Conservation (phyloP, 2,888 invertebrate genomes). For the Drosophila kambysellisi region DNA sequence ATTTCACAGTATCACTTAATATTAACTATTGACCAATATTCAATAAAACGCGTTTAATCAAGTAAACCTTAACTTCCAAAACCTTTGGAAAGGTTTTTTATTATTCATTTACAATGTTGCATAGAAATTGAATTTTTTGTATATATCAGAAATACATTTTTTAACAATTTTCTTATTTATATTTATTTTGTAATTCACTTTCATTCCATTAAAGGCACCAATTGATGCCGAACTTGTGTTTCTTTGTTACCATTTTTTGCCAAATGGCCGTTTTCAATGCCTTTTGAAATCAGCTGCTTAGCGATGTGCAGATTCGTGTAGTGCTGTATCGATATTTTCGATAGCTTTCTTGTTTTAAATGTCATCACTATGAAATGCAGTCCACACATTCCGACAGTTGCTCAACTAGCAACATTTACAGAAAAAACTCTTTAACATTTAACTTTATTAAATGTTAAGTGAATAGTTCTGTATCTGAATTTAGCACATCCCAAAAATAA, state of each 20-base stretch:
- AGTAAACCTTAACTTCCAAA: too few species aligned
- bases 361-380: not conserved
- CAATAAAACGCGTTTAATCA: too few species aligned
- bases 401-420: not conserved
- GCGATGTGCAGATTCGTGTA: not conserved
- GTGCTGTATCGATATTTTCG: not conserved
- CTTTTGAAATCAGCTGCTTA: not conserved
- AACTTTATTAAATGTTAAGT: not conserved
- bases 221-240: not conserved
- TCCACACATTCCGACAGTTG: not conserved
- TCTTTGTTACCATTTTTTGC: not conserved
- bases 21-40: not conserved
- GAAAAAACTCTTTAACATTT: not conserved
- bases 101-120: too few species aligned
- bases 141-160: too few species aligned
- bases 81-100: too few species aligned
- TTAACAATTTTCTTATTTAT: not conserved
- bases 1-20: not conserved
- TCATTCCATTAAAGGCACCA: not conserved
- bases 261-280: not conserved
- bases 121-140: too few species aligned
- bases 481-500: too few species aligned
- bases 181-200: not conserved
- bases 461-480: too few species aligned
- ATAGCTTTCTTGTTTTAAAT: not conserved